Evolutionary conservation across 2,113 vertebrate species (phyloP), one percentile per base, ranked within the genome.

Genomic region (Phyllostomus hastatus): DNA sequence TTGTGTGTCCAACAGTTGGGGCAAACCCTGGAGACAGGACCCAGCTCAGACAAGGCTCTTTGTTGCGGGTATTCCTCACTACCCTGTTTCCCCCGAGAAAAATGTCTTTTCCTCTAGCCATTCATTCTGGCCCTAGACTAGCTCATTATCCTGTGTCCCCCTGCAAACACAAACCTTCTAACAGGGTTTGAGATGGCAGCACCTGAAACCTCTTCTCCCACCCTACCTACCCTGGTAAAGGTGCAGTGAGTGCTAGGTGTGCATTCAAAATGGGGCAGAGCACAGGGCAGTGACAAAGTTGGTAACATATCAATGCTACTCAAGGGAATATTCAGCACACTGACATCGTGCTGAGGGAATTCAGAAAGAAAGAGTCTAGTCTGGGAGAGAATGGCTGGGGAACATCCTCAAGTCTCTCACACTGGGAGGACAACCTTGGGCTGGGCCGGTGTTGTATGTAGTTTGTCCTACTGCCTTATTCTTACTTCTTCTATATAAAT

Each of bases 21-120:
- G 72, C 22, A 79, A 78, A 64, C 75, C 38, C 78, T 10, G 19
- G 88, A 69, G 91, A 96, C 67, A 91, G 69, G 80, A 57, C 70
- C 41, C 41, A 33, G 54, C n/a, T 84, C 94, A 94, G 88, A 98
- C 85, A 96, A 96, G 69, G 82, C 61, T 66, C 50, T 94, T 75
- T 64, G 78, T 82, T 69, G 31, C 57, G 43, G 26, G 54, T 43
- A 75, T 38, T 79, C 59, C 61, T 94, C 33, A 22, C 0, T 26
- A 50, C 38, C 43, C 84, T 2, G 0, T 67, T 78, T 69, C 48
- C 85, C 83, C 64, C n/a, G 50, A 35, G 61, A 93, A 89, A 91
- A 89, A 43, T 24, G 24, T 6, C 12, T 33, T 73, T 92, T 85
- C 54, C 84, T 54, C 48, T 15, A 26, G n/a, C 61, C 41, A 67